Percentiles rank a stretch among this genome's conserved stretches.
Conservation (phyloP, 1,140 invertebrate genomes). For the Frieseomelitta varia region DNA sequence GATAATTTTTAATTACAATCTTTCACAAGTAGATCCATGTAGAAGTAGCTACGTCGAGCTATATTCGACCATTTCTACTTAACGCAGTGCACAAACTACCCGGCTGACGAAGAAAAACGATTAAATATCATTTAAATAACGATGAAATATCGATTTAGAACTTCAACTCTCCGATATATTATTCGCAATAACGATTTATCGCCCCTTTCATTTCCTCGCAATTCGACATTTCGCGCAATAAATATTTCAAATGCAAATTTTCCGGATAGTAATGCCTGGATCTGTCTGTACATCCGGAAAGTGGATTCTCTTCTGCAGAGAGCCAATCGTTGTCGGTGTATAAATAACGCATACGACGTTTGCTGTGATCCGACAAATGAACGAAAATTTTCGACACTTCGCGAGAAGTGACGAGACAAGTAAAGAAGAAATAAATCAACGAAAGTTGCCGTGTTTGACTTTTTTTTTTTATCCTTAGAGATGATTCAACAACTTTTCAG, state of each 20-base stretch:
- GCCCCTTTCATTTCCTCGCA: background rate
- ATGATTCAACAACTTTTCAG: background rate
- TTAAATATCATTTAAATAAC: too few species aligned
- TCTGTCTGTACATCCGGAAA: background rate
- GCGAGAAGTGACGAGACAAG: background rate
- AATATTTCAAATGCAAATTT: background rate
- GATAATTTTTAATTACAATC: too few species aligned
- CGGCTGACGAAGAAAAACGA: background rate
- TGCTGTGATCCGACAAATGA: background rate
- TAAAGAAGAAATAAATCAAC: background rate
- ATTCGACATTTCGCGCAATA: too few species aligned
- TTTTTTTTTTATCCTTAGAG: background rate
- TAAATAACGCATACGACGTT: background rate
- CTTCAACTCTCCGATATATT: too few species aligned
- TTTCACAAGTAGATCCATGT: too few species aligned
- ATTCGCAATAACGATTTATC: background rate
- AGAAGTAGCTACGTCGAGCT: too few species aligned
- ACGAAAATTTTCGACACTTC: background rate
- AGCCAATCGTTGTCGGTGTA: background rate
- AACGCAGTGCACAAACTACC: too few species aligned
- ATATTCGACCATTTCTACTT: too few species aligned
- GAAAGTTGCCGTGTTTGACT: background rate
- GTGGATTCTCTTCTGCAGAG: background rate
- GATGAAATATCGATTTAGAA: background rate
- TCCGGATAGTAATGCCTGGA: background rate